These are phyloP conservation scores for Albula goreensis DNA, from an alignment of 2,113 vertebrate genomes.

Conservation along the genomic window DNA sequence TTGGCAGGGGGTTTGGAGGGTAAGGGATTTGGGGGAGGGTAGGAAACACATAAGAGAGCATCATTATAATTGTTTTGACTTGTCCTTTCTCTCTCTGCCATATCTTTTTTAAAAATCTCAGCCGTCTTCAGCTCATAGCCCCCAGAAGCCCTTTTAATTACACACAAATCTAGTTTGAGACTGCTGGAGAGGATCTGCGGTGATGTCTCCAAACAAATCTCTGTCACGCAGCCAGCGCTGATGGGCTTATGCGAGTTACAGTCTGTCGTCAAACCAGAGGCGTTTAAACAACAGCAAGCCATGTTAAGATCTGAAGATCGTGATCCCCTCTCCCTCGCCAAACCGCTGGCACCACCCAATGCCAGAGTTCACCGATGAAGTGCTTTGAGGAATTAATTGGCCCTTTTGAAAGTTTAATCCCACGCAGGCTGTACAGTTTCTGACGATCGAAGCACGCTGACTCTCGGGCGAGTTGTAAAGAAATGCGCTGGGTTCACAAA, in stretches of 20 bases:
- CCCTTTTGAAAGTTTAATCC: slow-evolving; percentile 24
- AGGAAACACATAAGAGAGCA: too few relatives aligned
- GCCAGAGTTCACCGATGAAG: not conserved
- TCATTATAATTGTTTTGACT: too few relatives aligned
- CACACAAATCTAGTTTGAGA: not conserved
- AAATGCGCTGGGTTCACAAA: not conserved
- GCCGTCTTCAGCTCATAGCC: not conserved
- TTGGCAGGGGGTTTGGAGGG: too few relatives aligned
- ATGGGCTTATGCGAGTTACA: not conserved
- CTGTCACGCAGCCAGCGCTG: not conserved
- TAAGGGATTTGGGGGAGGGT: too few relatives aligned
- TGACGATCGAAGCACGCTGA: slow-evolving; percentile 3
- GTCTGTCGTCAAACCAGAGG: not conserved
- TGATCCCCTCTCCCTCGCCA: not conserved
- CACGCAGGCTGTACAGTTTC: not conserved
- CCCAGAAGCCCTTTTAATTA: not conserved
- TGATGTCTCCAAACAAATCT: not conserved
- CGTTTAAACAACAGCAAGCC: slow-evolving; percentile 6
- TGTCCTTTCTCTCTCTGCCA: too few relatives aligned
- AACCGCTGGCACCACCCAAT: not conserved
- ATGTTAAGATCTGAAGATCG: not conserved
- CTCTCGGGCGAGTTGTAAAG: not conserved
- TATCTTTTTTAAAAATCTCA: not conserved
- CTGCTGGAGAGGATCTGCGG: not conserved
- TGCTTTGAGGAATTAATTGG: slow-evolving; percentile 19